Base-by-base conservation (phyloP, 2,797 vertebrate genomes). In the Tangara arthus region DNA sequence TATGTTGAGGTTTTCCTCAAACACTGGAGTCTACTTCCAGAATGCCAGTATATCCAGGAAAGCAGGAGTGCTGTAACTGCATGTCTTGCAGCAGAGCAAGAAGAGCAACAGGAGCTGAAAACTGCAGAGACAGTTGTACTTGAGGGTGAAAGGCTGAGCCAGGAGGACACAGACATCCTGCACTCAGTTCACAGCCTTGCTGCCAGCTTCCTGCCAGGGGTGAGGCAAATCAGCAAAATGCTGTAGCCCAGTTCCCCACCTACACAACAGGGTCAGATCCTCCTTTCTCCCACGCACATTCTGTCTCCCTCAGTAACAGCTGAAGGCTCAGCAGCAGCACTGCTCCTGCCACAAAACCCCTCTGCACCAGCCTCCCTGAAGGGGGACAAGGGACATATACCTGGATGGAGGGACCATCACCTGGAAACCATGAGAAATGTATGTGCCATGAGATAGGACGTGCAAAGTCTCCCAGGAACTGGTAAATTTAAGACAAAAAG, bases 391-490 rank as follows among this genome's bases (percentile, higher is more conserved):
- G 44, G 49, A 39, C 37, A n/a, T 14, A 7, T 5, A 2, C 11
- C 8, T 23, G 35, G 28, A 23, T 37, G 22, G 32, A 87, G 28
- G n/a, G 65, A 57, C 19, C 3, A 3, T 21, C 44, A 49, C 12
- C 22, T 47, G 32, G 73, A 77, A 86, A 37, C 6, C 2, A 2
- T 2, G 7, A n/a, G 34, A 77, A 73, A 64, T 0, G 0, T 11
- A 35, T 1, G 8, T 35, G 20, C 46, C n/a, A 21, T 1, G 1
- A 72, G 24, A 50, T 1, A 47, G 8, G 6, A 20, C 0, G 0
- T 10, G 14, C 18, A 17, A 64, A 42, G 13, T n/a, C 37, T 87
- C 27, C 16, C 49, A 50, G 30, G 26, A 56, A 35, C 28, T 30
- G 34, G 10, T 21, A 64, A 89, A 75, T 34, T 56, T 28, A 71